These are phyloP conservation scores for Apocrypta bakeri DNA, from an alignment of 1,140 invertebrate genomes.

Conservation along the genomic window DNA sequence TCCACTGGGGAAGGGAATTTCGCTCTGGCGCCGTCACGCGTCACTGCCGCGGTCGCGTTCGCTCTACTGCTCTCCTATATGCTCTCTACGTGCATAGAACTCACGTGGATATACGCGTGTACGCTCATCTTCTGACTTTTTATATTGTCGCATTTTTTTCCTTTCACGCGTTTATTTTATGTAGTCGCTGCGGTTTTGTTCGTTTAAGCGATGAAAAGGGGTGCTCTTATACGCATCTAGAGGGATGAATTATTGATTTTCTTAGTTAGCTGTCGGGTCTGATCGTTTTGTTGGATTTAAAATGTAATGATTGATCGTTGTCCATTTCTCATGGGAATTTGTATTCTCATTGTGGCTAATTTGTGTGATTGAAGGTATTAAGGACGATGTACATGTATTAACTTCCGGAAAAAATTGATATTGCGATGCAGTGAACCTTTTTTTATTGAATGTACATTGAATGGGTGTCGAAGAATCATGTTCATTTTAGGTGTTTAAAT, in stretches of 20 bases:
- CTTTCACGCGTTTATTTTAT: background rate
- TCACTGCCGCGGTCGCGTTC: slow-evolving; percentile 31
- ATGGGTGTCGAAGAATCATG: too few relatives aligned
- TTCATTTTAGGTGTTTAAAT: too few relatives aligned
- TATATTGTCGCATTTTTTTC: background rate
- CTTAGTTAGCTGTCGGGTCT: background rate
- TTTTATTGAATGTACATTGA: too few relatives aligned
- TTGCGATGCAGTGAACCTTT: too few relatives aligned
- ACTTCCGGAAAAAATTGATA: too few relatives aligned
- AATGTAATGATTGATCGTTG: background rate
- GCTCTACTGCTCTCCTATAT: background rate
- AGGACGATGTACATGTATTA: too few relatives aligned
- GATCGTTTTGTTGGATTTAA: background rate
- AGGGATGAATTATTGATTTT: background rate
- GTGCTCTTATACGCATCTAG: background rate
- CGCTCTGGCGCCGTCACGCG: slow-evolving; percentile 36
- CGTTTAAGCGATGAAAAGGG: background rate
- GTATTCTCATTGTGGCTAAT: too few relatives aligned
- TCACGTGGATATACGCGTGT: background rate
- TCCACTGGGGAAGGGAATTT: slow-evolving; percentile 51
- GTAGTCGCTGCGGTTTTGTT: background rate
- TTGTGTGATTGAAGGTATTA: too few relatives aligned
- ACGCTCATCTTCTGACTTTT: background rate
- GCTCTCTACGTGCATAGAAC: too few relatives aligned
- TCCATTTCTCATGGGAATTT: background rate